Base-by-base conservation (phyloP, 2,113 vertebrate species). In the Callipepla squamata region DNA sequence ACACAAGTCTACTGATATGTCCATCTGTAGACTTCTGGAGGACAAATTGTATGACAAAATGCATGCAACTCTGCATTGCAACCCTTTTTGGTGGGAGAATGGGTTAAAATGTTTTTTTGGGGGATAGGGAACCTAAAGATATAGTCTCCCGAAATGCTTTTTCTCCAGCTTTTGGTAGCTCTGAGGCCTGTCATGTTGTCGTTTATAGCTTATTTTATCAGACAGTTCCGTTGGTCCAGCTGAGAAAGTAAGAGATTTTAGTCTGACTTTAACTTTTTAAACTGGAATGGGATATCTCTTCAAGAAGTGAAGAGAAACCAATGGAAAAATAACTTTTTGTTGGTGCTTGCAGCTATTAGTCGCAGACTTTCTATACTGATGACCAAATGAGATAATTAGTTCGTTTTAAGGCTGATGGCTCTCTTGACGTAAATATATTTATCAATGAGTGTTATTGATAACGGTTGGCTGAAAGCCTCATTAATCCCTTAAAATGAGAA, bases 111-210 rank as follows among this genome's bases (percentile, higher is more conserved):
- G 7, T 36, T 73, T 79, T 55, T 63, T 3, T 28, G 26, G 14
- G n/a, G 26, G 17, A 9, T 15, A 53, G 26, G 42, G 40, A 87
- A 74, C 45, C 32, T 0, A 2, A 78, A 70, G 51, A 21, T 16
- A 26, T 50, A 40, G 17, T 44, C 22, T 62, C n/a, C 53, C 15
- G 10, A 2, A 25, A 5, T 32, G 9, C 11, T 76, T 76, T 92
- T 74, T 19, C 50, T 87, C 23, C 38, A 53, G 45, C n/a, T 23
- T 36, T 6, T 32, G 44, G 34, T 61, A 76, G 63, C 2, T 1
- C 23, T 55, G 42, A 11, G 32, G 26, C 34, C 30, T 44, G 30
- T 58, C 0, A 0, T 40, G 36, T 9, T 53, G 16, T 80, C 34
- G 23, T 67, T 67, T 14, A 21, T 4, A 67, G 34, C 30, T 70